Percentiles rank a stretch among this genome's conserved stretches.
Conservation (phyloP, 2,888 invertebrate genomes). For the Oxyscelio sp. region DNA sequence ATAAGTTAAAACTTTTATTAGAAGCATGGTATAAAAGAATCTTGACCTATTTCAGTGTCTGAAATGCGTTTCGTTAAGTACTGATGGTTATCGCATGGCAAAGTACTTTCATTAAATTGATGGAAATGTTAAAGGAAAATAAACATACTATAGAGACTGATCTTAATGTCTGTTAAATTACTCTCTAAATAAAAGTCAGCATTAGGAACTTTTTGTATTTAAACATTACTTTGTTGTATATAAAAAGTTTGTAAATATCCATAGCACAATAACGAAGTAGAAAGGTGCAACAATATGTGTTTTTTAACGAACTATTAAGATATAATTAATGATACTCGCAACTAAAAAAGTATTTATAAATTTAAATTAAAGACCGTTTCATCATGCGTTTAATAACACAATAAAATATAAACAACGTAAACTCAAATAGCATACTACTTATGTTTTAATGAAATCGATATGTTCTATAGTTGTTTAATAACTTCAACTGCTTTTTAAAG, state of each 20-base stretch:
- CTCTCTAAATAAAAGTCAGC: no score
- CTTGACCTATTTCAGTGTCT: constrained; percentile 44
- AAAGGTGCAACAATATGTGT: background rate
- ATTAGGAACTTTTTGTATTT: no score
- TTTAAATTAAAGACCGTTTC: constrained; percentile 15
- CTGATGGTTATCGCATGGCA: constrained; percentile 8
- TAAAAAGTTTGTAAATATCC: no score
- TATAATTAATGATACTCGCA: constrained; percentile 19
- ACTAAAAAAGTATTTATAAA: constrained; percentile 11
- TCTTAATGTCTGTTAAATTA: background rate
- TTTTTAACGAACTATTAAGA: constrained; percentile 15
- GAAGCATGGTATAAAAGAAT: constrained; percentile 34
- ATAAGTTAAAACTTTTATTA: constrained; percentile 42
- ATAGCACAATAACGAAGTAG: no score
- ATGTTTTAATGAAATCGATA: background rate
- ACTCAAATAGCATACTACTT: background rate
- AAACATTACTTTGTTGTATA: constrained; percentile 5
- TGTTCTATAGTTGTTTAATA: no score
- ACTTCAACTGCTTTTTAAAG: no score
- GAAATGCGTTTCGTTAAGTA: constrained; percentile 31
- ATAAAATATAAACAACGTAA: background rate
- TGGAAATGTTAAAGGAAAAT: background rate
- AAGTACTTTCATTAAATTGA: constrained; percentile 47
- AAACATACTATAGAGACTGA: background rate
- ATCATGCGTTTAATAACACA: background rate